phyloP scores from a whole-genome alignment of 2,888 invertebrate species.

The Agrochola lychnidis region DNA sequence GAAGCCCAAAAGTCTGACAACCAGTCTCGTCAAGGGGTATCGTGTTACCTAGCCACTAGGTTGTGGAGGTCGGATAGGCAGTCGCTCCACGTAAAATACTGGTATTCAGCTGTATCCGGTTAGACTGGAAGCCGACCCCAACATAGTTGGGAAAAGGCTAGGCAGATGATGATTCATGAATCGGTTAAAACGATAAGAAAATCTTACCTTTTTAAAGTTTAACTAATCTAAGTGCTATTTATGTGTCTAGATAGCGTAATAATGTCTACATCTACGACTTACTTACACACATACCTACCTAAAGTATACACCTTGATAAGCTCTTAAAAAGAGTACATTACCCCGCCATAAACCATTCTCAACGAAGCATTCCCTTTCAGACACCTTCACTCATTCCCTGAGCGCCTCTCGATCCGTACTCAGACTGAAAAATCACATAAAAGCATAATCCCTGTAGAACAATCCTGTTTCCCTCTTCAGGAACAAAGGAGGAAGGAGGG shows the following conservation, averaged over 20 bases:
- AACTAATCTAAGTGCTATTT: not conserved
- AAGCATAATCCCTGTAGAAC: constrained; percentile 73
- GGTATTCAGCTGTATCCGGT: too few species aligned
- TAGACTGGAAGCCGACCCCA: too few species aligned
- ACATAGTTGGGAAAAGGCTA: too few species aligned
- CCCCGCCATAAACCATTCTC: constrained; percentile 32
- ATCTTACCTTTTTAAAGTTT: not conserved
- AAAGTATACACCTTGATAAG: not conserved
- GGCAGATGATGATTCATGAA: too few species aligned
- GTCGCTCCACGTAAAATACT: too few species aligned
- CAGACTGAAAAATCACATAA: constrained; percentile 78
- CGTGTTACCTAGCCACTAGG: too few species aligned
- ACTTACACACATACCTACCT: not conserved
- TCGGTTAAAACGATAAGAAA: not conserved
- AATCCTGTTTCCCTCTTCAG: constrained; percentile 77
- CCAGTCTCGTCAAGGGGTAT: too few species aligned
- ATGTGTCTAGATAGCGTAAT: not conserved
- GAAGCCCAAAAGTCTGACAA: too few species aligned
- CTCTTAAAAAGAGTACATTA: constrained; percentile 14
- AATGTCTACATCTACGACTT: not conserved
- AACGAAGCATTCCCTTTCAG: constrained; percentile 43
- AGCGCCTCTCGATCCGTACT: constrained; percentile 71
- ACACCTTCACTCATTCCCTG: constrained; percentile 56
- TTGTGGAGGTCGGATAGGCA: too few species aligned
- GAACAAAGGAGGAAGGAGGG: constrained; percentile 64